Evolutionary conservation across 64 coral and sea anemone species (phyloP).

Genomic region (Montipora efflorescens): DNA sequence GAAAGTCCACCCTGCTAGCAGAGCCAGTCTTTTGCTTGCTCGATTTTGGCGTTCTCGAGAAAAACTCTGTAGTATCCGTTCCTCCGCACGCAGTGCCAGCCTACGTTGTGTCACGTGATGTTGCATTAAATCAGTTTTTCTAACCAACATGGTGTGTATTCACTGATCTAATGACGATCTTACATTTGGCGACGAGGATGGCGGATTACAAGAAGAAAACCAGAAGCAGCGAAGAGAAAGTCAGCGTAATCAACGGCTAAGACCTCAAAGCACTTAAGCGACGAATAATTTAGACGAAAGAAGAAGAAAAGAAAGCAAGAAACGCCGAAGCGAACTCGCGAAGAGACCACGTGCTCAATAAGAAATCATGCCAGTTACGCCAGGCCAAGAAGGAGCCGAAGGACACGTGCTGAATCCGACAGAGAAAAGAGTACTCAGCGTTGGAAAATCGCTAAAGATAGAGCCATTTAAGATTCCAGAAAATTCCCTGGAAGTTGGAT

Average conservation of each 20-base stretch:
- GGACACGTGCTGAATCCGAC: neutral
- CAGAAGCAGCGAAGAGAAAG: neutral
- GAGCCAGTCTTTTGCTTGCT: too few species aligned
- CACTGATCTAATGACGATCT: neutral
- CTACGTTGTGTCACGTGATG: too few species aligned
- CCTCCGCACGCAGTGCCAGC: too few species aligned
- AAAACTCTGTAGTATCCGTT: too few species aligned
- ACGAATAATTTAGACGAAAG: neutral
- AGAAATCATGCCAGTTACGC: neutral
- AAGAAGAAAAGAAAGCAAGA: too few species aligned
- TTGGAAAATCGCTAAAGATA: slow-evolving; percentile 47
- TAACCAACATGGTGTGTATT: too few species aligned
- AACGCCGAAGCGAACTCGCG: too few species aligned
- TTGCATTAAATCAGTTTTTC: too few species aligned
- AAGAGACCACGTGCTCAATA: neutral
- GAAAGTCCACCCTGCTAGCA: too few species aligned
- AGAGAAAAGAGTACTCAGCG: too few species aligned
- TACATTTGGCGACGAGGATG: slow-evolving; percentile 36
- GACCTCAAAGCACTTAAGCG: slow-evolving; percentile 9
- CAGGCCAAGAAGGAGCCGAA: neutral
- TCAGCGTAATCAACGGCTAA: neutral
- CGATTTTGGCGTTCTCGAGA: too few species aligned
- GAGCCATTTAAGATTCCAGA: slow-evolving; percentile 61
- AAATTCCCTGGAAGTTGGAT: slow-evolving; percentile 43
- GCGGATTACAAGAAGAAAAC: slow-evolving; percentile 36